phyloP scores from a whole-genome alignment of 1,140 invertebrate species.

The Sitophilus oryzae region DNA sequence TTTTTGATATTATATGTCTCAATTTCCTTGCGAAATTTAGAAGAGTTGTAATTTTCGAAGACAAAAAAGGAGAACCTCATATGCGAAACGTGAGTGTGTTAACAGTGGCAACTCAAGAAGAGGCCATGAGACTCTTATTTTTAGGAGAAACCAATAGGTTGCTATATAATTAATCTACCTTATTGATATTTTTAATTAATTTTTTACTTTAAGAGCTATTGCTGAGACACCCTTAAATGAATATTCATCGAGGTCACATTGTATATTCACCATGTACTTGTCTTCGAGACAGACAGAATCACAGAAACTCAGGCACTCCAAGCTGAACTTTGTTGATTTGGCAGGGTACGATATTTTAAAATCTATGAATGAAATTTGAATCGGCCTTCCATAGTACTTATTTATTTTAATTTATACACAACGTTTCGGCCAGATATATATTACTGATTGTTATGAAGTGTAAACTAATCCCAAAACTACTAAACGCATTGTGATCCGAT shows the following conservation, averaged over 20 bases:
- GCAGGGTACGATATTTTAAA: too few relatives aligned
- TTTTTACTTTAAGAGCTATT: conserved; percentile 48
- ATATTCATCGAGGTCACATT: conserved; percentile 61
- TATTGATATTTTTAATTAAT: conserved; percentile 38
- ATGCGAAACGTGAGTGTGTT: conserved; percentile 56
- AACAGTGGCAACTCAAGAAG: conserved; percentile 51
- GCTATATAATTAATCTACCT: too few relatives aligned
- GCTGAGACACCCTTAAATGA: conserved; percentile 63
- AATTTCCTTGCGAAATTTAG: too few relatives aligned
- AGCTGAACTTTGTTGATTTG: conserved; percentile 61
- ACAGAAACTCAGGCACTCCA: conserved; percentile 50
- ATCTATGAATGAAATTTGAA: too few relatives aligned
- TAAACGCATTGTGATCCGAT: too few relatives aligned
- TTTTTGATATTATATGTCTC: too few relatives aligned
- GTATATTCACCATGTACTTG: conserved; percentile 61
- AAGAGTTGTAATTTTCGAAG: conserved; percentile 55
- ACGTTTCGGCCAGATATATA: too few relatives aligned
- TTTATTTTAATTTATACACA: too few relatives aligned
- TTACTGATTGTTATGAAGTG: too few relatives aligned
- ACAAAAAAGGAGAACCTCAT: conserved; percentile 54
- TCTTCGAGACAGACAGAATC: conserved; percentile 47
- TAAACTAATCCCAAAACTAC: too few relatives aligned
- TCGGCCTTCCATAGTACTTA: too few relatives aligned
- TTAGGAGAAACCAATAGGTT: conserved; percentile 57
- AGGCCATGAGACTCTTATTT: conserved; percentile 56